A percentile compares a stretch with the other conserved stretches of the same genome.
These are phyloP conservation scores for Platorchestia sp. DNA, from an alignment of 1,140 invertebrate genomes.

Conservation along the genomic window DNA sequence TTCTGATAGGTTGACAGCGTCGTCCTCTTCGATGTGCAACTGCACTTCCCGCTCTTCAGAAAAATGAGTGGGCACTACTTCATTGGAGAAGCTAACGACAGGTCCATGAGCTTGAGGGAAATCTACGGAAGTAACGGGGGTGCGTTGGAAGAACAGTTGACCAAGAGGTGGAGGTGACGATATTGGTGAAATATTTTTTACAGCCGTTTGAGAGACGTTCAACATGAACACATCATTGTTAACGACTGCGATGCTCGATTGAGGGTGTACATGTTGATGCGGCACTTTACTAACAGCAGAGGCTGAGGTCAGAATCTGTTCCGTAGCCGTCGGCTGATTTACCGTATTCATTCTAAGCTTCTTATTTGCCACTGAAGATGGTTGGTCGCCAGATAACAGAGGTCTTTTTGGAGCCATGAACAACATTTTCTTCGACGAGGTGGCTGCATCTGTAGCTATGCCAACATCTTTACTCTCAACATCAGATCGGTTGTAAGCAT, in stretches of 20 bases:
- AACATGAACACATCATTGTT: constrained; percentile 27
- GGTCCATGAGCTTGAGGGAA: constrained; percentile 44
- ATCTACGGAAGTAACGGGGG: not conserved
- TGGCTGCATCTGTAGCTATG: not conserved
- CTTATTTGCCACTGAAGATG: not conserved
- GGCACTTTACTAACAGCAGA: not conserved
- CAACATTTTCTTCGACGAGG: not conserved
- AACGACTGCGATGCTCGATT: not conserved
- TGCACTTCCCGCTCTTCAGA: constrained; percentile 32
- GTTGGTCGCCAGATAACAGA: not conserved
- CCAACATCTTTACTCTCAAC: not conserved
- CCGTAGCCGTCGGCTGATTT: not conserved
- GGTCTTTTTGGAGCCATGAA: constrained; percentile 17
- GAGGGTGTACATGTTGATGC: not conserved
- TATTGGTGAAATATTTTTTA: constrained; percentile 18
- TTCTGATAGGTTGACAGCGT: not conserved
- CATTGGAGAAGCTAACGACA: constrained; percentile 16
- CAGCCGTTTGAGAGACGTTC: not conserved
- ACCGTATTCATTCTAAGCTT: not conserved
- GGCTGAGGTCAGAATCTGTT: not conserved
- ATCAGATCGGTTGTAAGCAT: not conserved
- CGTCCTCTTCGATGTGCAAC: constrained; percentile 40
- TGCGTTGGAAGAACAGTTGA: constrained; percentile 17
- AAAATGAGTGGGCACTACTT: not conserved
- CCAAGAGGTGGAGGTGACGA: constrained; percentile 30